These are phyloP conservation scores for Etheostoma nigrum DNA, from an alignment of 2,797 vertebrate species.

Conservation along the genomic window DNA sequence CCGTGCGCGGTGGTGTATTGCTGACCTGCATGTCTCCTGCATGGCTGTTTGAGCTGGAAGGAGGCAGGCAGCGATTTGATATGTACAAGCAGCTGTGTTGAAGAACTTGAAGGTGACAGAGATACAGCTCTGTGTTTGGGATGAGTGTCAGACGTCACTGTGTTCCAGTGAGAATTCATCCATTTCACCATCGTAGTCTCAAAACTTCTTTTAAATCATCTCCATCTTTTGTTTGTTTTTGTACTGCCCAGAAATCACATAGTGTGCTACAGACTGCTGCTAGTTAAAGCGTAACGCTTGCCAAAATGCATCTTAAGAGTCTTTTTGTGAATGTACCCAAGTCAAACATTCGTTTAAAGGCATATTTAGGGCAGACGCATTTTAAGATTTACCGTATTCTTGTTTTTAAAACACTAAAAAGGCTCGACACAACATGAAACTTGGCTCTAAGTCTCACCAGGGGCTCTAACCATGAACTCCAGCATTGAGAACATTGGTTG, in stretches of 20 bases:
- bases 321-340: no score
- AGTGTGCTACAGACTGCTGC: no score
- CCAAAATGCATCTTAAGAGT: no score
- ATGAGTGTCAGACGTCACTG: background rate
- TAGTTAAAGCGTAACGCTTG: background rate
- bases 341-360: no score
- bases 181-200: background rate
- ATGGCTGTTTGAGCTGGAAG: slow-evolving; percentile 53
- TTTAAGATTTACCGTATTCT: no score
- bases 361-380: no score
- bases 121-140: slow-evolving; percentile 15
- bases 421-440: no score
- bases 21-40: slow-evolving; percentile 53
- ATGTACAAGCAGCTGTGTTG: slow-evolving; percentile 50
- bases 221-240: background rate
- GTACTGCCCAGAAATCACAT: background rate
- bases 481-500: no score
- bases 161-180: slow-evolving; percentile 1
- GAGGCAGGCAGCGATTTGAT: slow-evolving; percentile 9
- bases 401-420: no score
- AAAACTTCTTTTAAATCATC: background rate
- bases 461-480: no score
- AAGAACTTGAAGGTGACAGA: slow-evolving; percentile 16
- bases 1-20: slow-evolving; percentile 69
- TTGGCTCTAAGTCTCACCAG: no score